phyloP scores from a whole-genome alignment of 1,140 invertebrate species.

The Aphaenogaster ashmeadi region DNA sequence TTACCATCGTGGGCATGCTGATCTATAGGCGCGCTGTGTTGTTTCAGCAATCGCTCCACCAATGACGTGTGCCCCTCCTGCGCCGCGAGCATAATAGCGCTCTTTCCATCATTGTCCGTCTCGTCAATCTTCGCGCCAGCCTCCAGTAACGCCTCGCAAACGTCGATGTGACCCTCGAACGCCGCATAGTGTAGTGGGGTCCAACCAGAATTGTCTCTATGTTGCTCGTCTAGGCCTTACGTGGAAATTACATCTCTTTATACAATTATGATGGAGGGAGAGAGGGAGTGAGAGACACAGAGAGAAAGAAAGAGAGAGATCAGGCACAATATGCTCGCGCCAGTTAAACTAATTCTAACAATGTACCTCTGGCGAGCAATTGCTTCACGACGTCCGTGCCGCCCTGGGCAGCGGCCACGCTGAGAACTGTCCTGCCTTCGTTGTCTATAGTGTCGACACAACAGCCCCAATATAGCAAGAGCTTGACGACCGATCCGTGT shows the following conservation, averaged over 20 bases:
- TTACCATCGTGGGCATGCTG: constrained; percentile 97
- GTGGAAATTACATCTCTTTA: constrained; percentile 27
- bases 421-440: constrained; percentile 96
- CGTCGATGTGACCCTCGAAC: constrained; percentile 96
- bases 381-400: constrained; percentile 94
- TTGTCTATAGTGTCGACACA: constrained; percentile 96
- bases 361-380: constrained; percentile 92
- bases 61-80: constrained; percentile 94
- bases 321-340: not conserved
- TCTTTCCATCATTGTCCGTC: constrained; percentile 97
- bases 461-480: constrained; percentile 95
- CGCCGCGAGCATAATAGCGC: constrained; percentile 95
- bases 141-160: constrained; percentile 95
- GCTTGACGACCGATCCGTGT: constrained; percentile 92
- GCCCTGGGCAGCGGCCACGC: constrained; percentile 95
- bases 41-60: constrained; percentile 91
- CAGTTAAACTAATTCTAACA: constrained; percentile 36
- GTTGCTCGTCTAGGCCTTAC: constrained; percentile 95
- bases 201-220: constrained; percentile 97
- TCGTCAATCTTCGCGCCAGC: constrained; percentile 97
- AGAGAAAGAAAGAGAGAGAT: not conserved
- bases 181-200: constrained; percentile 97
- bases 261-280: not conserved
- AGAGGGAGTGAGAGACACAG: not conserved
- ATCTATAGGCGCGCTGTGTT: constrained; percentile 93